Conservation (phyloP, 1,140 invertebrate genomes). For the Lasioglossum albipes region DNA sequence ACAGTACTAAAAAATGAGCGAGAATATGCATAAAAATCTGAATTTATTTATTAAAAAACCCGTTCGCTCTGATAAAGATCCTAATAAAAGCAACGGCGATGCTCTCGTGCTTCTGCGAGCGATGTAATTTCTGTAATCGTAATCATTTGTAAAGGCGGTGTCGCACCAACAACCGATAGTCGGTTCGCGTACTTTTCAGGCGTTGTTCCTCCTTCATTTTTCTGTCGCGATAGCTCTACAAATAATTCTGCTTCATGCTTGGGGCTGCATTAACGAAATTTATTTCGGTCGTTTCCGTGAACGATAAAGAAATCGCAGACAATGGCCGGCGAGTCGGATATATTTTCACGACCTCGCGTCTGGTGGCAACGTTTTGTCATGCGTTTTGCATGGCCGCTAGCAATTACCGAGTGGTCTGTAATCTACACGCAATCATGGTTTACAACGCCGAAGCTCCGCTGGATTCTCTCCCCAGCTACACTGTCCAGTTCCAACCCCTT, state of each 20-base stretch:
- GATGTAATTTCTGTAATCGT: background rate
- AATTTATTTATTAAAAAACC: no score
- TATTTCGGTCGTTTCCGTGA: slow-evolving; percentile 39
- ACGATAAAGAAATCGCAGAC: slow-evolving; percentile 46
- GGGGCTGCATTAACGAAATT: slow-evolving; percentile 41
- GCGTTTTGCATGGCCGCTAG: slow-evolving; percentile 70
- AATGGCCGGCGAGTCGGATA: slow-evolving; percentile 27
- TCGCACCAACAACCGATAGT: background rate
- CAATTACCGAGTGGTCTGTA: slow-evolving; percentile 76
- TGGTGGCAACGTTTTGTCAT: slow-evolving; percentile 65
- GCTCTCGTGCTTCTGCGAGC: background rate
- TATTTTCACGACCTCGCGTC: slow-evolving; percentile 55
- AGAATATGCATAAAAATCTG: no score
- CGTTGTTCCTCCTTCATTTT: background rate
- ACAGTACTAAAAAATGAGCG: no score
- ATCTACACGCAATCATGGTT: slow-evolving; percentile 76
- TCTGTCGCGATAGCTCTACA: background rate
- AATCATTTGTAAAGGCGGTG: background rate
- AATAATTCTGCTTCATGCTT: slow-evolving; percentile 25
- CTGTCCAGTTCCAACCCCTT: slow-evolving; percentile 27
- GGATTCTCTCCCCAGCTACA: slow-evolving; percentile 56
- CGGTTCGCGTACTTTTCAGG: background rate
- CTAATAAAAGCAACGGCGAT: no score
- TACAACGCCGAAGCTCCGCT: slow-evolving; percentile 61
- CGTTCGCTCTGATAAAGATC: no score